Evolutionary conservation across 2,888 invertebrate species (phyloP).

Genomic region (Dendrolimus houi): DNA sequence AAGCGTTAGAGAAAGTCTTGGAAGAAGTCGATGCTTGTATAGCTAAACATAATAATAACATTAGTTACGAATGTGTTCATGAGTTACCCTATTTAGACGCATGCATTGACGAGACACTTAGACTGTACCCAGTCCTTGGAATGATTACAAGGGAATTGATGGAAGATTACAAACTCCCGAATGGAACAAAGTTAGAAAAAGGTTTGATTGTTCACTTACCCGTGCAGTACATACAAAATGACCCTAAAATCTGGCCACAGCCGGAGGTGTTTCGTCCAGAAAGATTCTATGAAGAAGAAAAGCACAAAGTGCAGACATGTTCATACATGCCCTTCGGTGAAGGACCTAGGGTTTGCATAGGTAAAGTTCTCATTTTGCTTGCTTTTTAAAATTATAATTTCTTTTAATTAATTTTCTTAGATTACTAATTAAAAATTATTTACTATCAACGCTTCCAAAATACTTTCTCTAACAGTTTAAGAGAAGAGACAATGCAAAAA

Average conservation of each 20-base stretch:
- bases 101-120: slow-evolving; percentile 26
- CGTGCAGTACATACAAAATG: slow-evolving; percentile 23
- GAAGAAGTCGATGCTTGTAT: slow-evolving; percentile 29
- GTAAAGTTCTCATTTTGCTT: slow-evolving; percentile 24
- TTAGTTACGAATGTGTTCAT: slow-evolving; percentile 25
- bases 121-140: slow-evolving; percentile 26
- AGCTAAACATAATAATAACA: slow-evolving; percentile 11
- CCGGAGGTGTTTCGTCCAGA: slow-evolving; percentile 30
- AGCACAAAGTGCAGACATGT: slow-evolving; percentile 21
- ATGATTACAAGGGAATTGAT: slow-evolving; percentile 23
- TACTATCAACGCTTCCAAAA: no score
- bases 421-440: no score
- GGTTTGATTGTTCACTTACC: slow-evolving; percentile 30
- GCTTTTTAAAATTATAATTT: neutral
- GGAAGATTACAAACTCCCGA: slow-evolving; percentile 25
- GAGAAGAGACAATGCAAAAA: no score
- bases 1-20: slow-evolving; percentile 14
- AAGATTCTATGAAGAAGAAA: slow-evolving; percentile 26
- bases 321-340: slow-evolving; percentile 35
- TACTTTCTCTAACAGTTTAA: no score
- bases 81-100: slow-evolving; percentile 31
- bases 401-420: no score
- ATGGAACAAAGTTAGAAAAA: slow-evolving; percentile 24
- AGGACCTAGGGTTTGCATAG: slow-evolving; percentile 32
- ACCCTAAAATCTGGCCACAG: slow-evolving; percentile 25